Conservation (phyloP, 1,140 invertebrate species). For the Trichomalopsis sarcophagae region DNA sequence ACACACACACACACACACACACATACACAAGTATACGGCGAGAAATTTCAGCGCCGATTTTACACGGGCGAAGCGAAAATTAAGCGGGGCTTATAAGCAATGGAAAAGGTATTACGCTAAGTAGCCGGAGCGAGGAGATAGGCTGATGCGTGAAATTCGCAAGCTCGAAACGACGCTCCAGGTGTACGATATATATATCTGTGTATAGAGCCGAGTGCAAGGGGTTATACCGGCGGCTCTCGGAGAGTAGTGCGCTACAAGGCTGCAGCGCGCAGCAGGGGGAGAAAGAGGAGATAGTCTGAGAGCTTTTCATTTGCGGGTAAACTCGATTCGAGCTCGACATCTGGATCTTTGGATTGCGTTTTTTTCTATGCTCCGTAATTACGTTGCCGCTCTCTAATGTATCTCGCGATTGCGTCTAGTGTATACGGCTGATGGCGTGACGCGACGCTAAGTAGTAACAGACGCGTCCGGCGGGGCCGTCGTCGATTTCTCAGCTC, state of each 20-base stretch:
- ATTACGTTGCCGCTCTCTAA: not conserved
- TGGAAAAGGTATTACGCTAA: conserved; percentile 37
- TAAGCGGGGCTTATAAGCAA: conserved; percentile 12
- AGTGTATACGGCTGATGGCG: not conserved
- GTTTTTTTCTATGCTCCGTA: not conserved
- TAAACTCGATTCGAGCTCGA: conserved; percentile 18
- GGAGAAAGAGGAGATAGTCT: not conserved
- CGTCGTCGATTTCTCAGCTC: too few species aligned
- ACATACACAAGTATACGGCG: too few species aligned
- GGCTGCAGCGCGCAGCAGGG: not conserved
- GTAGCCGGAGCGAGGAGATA: not conserved
- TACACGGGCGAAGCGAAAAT: not conserved
- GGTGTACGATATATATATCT: not conserved
- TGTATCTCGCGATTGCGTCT: not conserved
- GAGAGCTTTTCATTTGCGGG: conserved; percentile 34
- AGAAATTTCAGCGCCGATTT: not conserved
- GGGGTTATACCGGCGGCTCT: not conserved
- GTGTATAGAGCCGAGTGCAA: not conserved
- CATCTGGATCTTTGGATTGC: not conserved
- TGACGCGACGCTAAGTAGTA: too few species aligned
- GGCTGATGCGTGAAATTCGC: not conserved
- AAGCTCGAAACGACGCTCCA: not conserved
- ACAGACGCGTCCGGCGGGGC: too few species aligned
- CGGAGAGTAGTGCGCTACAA: not conserved
- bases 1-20: too few species aligned